Base-by-base conservation (phyloP, 2,113 vertebrate species). In the Campylorhamphus procurvoides region DNA sequence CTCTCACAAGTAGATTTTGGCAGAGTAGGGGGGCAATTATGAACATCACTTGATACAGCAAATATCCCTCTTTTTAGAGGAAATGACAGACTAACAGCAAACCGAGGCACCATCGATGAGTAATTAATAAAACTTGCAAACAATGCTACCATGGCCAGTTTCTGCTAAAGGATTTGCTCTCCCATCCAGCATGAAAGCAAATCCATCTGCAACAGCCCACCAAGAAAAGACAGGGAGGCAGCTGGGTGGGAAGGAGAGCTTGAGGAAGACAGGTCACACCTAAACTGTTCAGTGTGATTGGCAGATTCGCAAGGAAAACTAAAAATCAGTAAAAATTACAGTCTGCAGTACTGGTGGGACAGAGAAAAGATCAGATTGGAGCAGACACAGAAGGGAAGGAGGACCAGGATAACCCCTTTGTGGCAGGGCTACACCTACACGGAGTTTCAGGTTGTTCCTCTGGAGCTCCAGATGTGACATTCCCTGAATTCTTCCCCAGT, bases 1-100 rank as follows among this genome's bases (percentile, higher is more conserved):
- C 58, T 96, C 89, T 92, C 86, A 76, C 62, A 84, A 93, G 94
- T 6, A 77, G 84, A 3, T 92, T 95, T 94, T 71, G 87, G 68
- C 79, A 49, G 79, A 85, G 92, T 69, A 91, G 74, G 81, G 80
- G 35, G 47, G 67, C 69, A 86, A 73, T 80, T 79, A 89, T 23
- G 91, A 96, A 72, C 72, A 47, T 71, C 60, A 74, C 84, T 89
- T 46, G 0, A 63, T 53, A 25, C 74, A 92, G 74, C 74, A 94
- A 87, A 88, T 47, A 35, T 2, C 76, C 39, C 33, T 81, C 72
- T 80, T 95, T 66, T 37, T 46, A 71, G 40, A 83, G 49, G 82
- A 86, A 91, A 84, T 62, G 89, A 85, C 40, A 68, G 79, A 66
- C 49, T 56, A 93, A 82, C 91, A 91, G 86, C 67, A 89, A 96